phyloP scores from a whole-genome alignment of 2,888 invertebrate species.

The Lysandra coridon region DNA sequence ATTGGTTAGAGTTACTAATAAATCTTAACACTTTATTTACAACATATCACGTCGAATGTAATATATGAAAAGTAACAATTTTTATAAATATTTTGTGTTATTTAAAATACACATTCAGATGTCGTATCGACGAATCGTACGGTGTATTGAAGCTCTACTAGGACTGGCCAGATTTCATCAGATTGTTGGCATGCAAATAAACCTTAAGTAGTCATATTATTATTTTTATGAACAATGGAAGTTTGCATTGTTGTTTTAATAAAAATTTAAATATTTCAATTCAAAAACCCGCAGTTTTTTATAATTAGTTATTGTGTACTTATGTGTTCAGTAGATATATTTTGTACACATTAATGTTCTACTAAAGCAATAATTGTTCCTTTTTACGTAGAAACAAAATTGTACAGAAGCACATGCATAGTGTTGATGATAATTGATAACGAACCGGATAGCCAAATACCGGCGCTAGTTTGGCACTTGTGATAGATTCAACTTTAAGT shows the following conservation, averaged over 20 bases:
- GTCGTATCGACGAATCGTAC: not conserved
- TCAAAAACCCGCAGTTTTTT: not conserved
- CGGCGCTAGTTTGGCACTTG: conserved; percentile 37
- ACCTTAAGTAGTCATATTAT: not conserved
- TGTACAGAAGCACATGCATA: not conserved
- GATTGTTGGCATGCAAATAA: conserved; percentile 15
- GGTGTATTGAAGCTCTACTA: not conserved
- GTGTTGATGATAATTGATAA: not conserved
- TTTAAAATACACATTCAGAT: not conserved
- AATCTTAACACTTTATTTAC: too few species aligned
- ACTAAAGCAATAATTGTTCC: not conserved
- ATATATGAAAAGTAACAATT: too few species aligned
- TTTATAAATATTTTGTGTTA: not conserved
- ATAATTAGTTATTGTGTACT: not conserved
- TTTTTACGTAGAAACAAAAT: not conserved
- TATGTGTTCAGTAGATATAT: too few species aligned
- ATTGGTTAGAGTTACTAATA: too few species aligned
- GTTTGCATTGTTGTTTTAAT: not conserved
- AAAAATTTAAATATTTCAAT: not conserved
- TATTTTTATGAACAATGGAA: not conserved
- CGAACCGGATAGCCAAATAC: conserved; percentile 16
- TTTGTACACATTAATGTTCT: too few species aligned
- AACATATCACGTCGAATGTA: too few species aligned
- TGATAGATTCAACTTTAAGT: conserved; percentile 54
- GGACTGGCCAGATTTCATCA: not conserved